phyloP scores from a whole-genome alignment of 2,113 vertebrate genomes.

The Morone chrysops region DNA sequence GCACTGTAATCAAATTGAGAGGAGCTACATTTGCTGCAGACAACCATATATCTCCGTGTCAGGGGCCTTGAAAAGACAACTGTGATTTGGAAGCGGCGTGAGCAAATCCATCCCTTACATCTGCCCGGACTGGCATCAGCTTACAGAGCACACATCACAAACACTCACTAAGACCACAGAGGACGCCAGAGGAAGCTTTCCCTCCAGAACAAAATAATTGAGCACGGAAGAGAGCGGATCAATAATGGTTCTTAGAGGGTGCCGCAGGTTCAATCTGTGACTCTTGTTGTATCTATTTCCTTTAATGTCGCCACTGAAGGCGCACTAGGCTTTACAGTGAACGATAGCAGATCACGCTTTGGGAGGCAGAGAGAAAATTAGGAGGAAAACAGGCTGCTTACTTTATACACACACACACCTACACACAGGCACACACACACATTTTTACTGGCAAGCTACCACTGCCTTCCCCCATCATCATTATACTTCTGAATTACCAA shows the following conservation, averaged over 20 bases:
- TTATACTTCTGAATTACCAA: conserved; percentile 34
- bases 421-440: conserved; percentile 12
- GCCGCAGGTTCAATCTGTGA: conserved; percentile 45
- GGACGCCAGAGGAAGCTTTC: conserved; percentile 25
- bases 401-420: conserved; percentile 28
- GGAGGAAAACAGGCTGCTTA: conserved; percentile 59
- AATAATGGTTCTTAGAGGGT: conserved; percentile 20
- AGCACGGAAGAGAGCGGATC: conserved; percentile 17
- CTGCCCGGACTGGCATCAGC: conserved; percentile 49
- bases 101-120: conserved; percentile 65
- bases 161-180: conserved; percentile 21
- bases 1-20: conserved; percentile 49
- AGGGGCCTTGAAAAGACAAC: conserved; percentile 63
- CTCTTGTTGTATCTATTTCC: conserved; percentile 44
- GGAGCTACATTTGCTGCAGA: conserved; percentile 47
- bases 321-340: conserved; percentile 9
- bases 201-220: conserved; percentile 31
- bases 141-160: conserved; percentile 44
- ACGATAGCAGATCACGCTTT: conserved; percentile 32
- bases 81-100: conserved; percentile 63
- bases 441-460: conserved; percentile 11
- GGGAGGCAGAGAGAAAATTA: conserved; percentile 63
- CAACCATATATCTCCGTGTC: conserved; percentile 66
- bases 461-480: conserved; percentile 19
- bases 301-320: conserved; percentile 22